Percentiles rank a stretch among this genome's conserved stretches.
These are phyloP conservation scores for Pemphredon lugubris DNA, from an alignment of 2,888 invertebrate genomes.

Conservation along the genomic window DNA sequence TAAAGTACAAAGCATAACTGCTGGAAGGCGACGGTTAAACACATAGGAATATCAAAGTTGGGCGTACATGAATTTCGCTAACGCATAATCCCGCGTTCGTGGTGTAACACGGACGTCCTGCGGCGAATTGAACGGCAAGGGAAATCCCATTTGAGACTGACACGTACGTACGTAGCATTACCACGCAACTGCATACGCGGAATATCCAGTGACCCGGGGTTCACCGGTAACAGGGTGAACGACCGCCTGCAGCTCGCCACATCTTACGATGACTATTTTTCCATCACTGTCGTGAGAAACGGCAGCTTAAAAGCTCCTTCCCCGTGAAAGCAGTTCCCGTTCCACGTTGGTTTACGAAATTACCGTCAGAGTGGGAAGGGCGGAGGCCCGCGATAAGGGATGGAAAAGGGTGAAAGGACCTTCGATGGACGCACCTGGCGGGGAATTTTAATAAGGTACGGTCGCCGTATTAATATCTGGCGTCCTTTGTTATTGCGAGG, in stretches of 20 bases:
- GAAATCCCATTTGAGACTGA: background rate
- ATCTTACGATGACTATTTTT: slow-evolving; percentile 23
- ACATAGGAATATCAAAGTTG: too few species aligned
- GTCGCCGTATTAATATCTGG: background rate
- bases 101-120: slow-evolving; percentile 8
- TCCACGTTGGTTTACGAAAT: background rate
- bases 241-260: slow-evolving; percentile 3
- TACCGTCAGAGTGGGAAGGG: background rate
- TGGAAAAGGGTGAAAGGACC: background rate
- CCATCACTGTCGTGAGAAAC: slow-evolving; percentile 1
- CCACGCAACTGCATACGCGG: background rate
- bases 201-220: background rate
- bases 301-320: slow-evolving; percentile 15
- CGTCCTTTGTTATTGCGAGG: background rate
- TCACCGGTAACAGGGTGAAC: slow-evolving; percentile 33
- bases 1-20: too few species aligned
- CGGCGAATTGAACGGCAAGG: background rate
- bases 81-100: slow-evolving; percentile 5
- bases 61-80: too few species aligned
- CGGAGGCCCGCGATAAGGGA: background rate
- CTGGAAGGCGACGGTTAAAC: too few species aligned
- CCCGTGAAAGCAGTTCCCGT: background rate
- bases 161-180: background rate
- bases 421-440: background rate
- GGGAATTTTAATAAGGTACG: background rate